Percentiles rank a stretch among this genome's conserved stretches.
Conservation (phyloP, 2,113 vertebrate species). For the Mormyrus iriodes region DNA sequence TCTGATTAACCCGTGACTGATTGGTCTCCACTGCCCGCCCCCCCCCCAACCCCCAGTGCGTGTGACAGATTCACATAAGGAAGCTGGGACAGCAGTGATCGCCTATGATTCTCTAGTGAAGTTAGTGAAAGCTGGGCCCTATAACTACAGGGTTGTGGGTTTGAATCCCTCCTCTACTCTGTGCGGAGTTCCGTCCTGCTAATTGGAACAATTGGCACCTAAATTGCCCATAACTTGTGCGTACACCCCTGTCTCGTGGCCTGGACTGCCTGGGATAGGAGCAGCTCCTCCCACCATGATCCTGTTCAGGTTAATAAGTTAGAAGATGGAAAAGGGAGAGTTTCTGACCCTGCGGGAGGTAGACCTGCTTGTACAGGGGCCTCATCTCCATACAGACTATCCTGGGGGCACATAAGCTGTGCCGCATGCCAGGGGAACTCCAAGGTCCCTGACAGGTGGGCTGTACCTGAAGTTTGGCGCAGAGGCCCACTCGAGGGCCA, state of each 20-base stretch:
- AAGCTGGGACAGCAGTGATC: not conserved
- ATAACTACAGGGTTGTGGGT: not conserved
- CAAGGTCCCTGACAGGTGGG: not conserved
- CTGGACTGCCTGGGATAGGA: not conserved
- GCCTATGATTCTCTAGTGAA: not conserved
- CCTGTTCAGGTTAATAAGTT: not conserved
- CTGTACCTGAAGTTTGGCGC: conserved; percentile 63
- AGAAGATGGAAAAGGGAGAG: not conserved
- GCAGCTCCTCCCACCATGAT: not conserved
- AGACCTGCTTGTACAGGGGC: not conserved
- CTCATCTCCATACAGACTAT: not conserved
- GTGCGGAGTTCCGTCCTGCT: not conserved
- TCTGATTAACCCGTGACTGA: not conserved
- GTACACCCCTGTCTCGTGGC: not conserved
- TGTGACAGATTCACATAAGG: not conserved
- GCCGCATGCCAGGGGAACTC: not conserved
- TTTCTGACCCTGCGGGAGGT: not conserved
- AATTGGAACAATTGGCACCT: not conserved
- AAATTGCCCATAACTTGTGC: not conserved
- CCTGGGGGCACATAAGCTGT: not conserved
- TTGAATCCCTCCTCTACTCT: not conserved
- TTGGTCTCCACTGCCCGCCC: not conserved
- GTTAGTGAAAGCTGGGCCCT: not conserved
- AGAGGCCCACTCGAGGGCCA: conserved; percentile 83
- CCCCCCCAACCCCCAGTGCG: not conserved